phyloP scores from a whole-genome alignment of 2,888 invertebrate genomes.

The Elysia crispata region DNA sequence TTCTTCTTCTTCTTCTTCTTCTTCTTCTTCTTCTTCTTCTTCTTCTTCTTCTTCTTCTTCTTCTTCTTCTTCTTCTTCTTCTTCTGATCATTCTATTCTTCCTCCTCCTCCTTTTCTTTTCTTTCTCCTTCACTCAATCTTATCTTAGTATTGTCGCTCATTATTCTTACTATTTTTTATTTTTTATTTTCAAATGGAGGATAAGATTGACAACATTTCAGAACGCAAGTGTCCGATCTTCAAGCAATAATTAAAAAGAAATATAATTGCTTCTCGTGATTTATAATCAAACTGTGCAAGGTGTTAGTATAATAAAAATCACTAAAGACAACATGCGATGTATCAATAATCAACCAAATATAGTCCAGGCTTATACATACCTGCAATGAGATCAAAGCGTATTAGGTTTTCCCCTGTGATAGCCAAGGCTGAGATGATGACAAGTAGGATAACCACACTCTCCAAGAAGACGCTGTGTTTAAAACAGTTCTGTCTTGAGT shows the following conservation, averaged over 20 bases:
- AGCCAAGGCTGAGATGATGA: slow-evolving; percentile 48
- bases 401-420: slow-evolving; percentile 49
- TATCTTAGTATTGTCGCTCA: too few relatives aligned
- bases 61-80: not conserved
- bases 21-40: slow-evolving; percentile 9
- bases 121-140: too few relatives aligned
- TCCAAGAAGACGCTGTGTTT: slow-evolving; percentile 47
- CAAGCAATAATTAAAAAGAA: too few relatives aligned
- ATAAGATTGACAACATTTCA: too few relatives aligned
- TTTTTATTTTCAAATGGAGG: too few relatives aligned
- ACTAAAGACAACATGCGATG: too few relatives aligned
- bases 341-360: not conserved
- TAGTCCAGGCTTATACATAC: slow-evolving; percentile 12
- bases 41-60: slow-evolving; percentile 5
- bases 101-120: not conserved
- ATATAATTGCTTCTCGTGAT: too few relatives aligned
- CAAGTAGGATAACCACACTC: slow-evolving; percentile 46
- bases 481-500: slow-evolving; percentile 2
- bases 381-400: slow-evolving; percentile 42
- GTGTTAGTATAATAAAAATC: too few relatives aligned
- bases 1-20: slow-evolving; percentile 5
- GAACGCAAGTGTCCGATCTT: too few relatives aligned
- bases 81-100: too few relatives aligned
- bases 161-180: too few relatives aligned
- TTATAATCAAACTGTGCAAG: too few relatives aligned